phyloP scores from a whole-genome alignment of 2,888 invertebrate species.

The Osedax fenrisi region DNA sequence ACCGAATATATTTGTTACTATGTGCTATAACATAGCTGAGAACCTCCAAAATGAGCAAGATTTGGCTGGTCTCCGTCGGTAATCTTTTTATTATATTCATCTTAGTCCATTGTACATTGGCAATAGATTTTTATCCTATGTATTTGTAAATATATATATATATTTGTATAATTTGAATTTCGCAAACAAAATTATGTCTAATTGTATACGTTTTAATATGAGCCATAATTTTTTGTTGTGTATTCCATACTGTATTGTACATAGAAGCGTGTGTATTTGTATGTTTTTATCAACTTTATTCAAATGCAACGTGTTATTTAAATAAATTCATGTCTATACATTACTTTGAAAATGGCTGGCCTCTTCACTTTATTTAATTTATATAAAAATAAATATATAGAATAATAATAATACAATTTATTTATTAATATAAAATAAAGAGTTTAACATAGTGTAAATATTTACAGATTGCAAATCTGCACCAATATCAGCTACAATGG shows the following conservation, averaged over 20 bases:
- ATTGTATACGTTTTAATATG: constrained; percentile 5
- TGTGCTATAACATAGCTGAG: background rate
- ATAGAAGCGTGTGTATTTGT: constrained; percentile 15
- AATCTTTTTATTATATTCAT: background rate
- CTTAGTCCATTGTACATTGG: background rate
- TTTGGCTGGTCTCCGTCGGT: background rate
- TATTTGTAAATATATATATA: background rate
- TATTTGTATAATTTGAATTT: background rate
- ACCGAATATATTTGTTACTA: background rate
- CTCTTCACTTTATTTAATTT: background rate
- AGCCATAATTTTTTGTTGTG: constrained; percentile 10
- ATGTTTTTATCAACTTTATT: constrained; percentile 9
- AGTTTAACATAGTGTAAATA: too few species aligned
- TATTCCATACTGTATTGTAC: constrained; percentile 11
- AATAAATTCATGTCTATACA: background rate
- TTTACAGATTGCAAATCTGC: background rate
- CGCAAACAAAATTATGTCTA: too few species aligned
- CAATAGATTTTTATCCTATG: background rate
- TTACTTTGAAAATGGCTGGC: background rate
- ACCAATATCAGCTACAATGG: background rate
- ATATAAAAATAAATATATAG: background rate
- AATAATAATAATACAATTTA: too few species aligned
- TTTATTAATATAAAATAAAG: too few species aligned
- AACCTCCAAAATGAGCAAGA: background rate
- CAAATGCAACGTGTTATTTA: background rate